Base-by-base conservation (phyloP, 2,797 vertebrate species). In the Xyrichtys novacula region DNA sequence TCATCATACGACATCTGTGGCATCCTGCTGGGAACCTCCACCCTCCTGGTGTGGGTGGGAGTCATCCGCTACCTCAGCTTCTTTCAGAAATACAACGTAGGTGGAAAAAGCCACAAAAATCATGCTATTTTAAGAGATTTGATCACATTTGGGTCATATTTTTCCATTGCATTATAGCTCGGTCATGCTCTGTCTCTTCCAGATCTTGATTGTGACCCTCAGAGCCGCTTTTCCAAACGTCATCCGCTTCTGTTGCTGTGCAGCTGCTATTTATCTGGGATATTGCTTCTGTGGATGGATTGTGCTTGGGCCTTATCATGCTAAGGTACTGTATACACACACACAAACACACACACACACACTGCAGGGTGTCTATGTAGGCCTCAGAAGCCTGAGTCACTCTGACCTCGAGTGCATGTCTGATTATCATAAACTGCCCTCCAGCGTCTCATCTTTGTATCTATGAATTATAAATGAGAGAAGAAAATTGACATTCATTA, bases 271-370 rank as follows among this genome's bases (percentile, higher is more conserved):
- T 84, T 98, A 98, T 76, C 63, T 98, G 88, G 97, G 97, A 55
- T 98, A 98, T 61, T 97, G 96, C 86, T 98, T 98, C 94, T 98
- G 97, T 0, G 97, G 97, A 5, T 98, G 97, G 97, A 97, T 97
- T 0, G 97, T 98, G 9, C 62, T 98, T 69, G 97, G 97, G 5
- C 97, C 97, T 0, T 97, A 98, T 83, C 97, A 98, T 0, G 80
- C 94, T 62, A 98, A 98, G 95, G 96, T 97, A 84, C 49, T 5
- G 11, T 1, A 59, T 40, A 32, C 67, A 32, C 40, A 34, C 29
- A 9, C 31, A 39, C 36, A 39, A 15, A 39, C 36, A 39, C 36
- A 16, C 28, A 6, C 47, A 44, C 47, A 28, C 34, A 32, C 39
- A 17, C 57, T 44, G 61, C 19, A 16, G 14, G 19, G 44, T 1